Conservation (phyloP, 2,888 invertebrate species). For the Drosophila melanosoma region DNA sequence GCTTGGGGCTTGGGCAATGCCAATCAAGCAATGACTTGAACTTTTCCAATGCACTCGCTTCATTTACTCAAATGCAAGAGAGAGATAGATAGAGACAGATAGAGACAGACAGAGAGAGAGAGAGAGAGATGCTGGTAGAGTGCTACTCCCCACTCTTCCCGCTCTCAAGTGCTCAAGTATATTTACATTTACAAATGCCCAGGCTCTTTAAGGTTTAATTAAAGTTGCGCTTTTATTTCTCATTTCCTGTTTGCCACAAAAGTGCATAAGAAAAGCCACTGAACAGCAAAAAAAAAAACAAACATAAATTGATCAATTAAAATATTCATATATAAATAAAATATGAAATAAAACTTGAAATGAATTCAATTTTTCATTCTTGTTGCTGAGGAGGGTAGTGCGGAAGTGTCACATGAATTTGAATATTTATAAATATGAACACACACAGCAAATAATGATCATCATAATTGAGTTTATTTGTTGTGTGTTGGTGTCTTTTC, state of each 20-base stretch:
- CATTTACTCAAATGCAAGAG: constrained; percentile 23
- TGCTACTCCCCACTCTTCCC: background rate
- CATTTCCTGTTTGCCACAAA: constrained; percentile 60
- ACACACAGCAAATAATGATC: constrained; percentile 36
- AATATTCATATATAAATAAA: constrained; percentile 45
- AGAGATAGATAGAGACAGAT: background rate
- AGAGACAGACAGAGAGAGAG: background rate
- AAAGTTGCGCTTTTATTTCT: constrained; percentile 68
- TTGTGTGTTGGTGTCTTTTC: constrained; percentile 28
- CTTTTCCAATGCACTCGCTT: constrained; percentile 53
- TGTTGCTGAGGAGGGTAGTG: constrained; percentile 5
- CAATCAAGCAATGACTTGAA: constrained; percentile 71
- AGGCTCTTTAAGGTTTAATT: constrained; percentile 58
- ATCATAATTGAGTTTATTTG: constrained; percentile 50
- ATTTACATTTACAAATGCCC: constrained; percentile 29
- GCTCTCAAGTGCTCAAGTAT: constrained; percentile 10
- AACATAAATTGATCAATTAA: constrained; percentile 29
- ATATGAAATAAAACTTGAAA: constrained; percentile 37
- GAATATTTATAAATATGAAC: constrained; percentile 62
- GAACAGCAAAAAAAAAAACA: background rate
- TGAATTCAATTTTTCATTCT: constrained; percentile 25
- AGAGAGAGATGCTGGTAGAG: background rate
- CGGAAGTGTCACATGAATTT: constrained; percentile 34
- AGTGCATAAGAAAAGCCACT: constrained; percentile 41
- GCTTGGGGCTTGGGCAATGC: constrained; percentile 53